Base-by-base conservation (phyloP, 2,113 vertebrate genomes). In the Saccopteryx bilineata region DNA sequence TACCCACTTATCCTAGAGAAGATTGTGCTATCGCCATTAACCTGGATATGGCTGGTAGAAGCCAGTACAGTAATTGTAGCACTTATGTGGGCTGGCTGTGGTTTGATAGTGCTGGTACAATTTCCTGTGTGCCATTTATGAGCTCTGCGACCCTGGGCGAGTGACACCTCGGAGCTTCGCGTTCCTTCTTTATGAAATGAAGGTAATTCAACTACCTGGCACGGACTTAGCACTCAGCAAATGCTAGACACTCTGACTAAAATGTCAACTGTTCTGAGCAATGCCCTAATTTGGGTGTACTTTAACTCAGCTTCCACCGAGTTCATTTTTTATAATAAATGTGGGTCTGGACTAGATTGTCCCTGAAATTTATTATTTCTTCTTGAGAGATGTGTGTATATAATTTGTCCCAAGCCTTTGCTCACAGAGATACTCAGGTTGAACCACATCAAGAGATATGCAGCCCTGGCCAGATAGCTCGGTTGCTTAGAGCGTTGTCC, bases 181-280 rank as follows among this genome's bases (percentile, higher is more conserved):
- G 91, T 68, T 86, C 8, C 10, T 82, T 94, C 86, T 58, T 82
- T 71, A 81, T 93, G 60, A 95, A 95, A 93, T 92, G 66, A 97
- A 91, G n/a, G 50, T 91, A 87, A 94, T 90, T 96, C 76, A 81
- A 95, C 72, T 75, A 58, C 63, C 69, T 71, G 65, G 26, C 61
- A 71, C 93, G 83, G 28, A 90, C 50, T 95, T 82, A 91, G 72
- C 75, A 82, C 26, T 68, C 66, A 74, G 81, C 65, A 85, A 88
- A 88, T 83, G 56, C 60, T 81, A 72, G 54, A 26, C 39, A 71
- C 50, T 58, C 28, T 88, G 48, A 93, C 87, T 94, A 66, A 93
- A 96, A 96, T 66, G 72, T 75, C 92, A 82, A 83, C 58, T 84
- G 76, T 87, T 92, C 76, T 87, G 26, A 87, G 39, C 68, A 66